Base-by-base conservation (phyloP, 37 sponge, comb jelly and placozoan species). In the Ephydatia muelleri region DNA sequence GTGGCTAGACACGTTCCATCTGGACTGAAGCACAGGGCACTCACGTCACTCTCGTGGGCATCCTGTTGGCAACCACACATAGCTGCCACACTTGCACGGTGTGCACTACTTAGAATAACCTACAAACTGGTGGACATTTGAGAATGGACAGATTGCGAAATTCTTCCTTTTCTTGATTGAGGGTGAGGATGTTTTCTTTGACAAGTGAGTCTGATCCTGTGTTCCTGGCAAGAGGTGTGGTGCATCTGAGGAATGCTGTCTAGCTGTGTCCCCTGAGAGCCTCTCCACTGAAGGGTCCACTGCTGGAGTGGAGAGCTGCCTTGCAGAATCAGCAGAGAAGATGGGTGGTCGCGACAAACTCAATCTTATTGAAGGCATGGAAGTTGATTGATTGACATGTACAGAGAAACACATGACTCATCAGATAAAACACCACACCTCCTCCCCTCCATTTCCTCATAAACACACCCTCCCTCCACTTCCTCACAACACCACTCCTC, bases 1-100 rank as follows among this genome's bases (percentile, higher is more conserved):
- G 99, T 96, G 21, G 99, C 96, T 48, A 96, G 49, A 79, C 76
- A 90, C 68, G 85, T 80, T 3, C 98, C 98, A 23, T 88, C 73
- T 21, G 57, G 27, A 79, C 94, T 94, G 87, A 98, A 98, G 67
- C 83, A 80, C 32, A 95, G 76, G 36, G 97, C 93, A 85, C 90
- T 91, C 49, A 98, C 87, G 32, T 95, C 95, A 74, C 90, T 82
- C 36, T 96, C 93, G 48, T 98, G 99, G 36, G 92, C 95, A 75
- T 98, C 99, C 99, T 96, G 78, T 28, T 57, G 57, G 57, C 6
- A 21, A 57, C 57, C 57, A 57, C 57, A 5, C n/a, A n/a, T n/a
- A n/a, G n/a, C n/a, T n/a, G n/a, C 16, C 57, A 57, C 16, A 1
- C 19, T 11, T 57, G 57, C 16, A 21, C 9, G 57, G 57, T 57